Base-by-base conservation (phyloP, 2,888 invertebrate genomes). In the Chymomyza fuscimana region DNA sequence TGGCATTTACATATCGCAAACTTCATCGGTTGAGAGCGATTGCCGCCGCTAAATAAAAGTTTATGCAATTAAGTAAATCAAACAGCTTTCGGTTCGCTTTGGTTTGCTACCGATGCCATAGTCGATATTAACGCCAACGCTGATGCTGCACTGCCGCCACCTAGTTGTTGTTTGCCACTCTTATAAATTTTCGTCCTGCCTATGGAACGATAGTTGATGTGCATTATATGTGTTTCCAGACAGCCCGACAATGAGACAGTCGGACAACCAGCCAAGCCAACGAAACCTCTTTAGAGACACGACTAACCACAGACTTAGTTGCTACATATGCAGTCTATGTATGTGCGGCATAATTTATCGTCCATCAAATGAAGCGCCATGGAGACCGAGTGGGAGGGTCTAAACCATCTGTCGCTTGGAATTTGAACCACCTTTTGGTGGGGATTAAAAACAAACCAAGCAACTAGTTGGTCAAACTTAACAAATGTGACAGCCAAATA, bases 1-100 rank as follows among this genome's bases (percentile, higher is more conserved):
- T 58, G 58, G 25, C 58, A 84, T 84, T 84, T 84, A 88, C 84
- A 84, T 84, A 84, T 84, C 88, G 82, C 75, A 77, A 81, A 85
- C 88, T 74, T 82, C 82, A 84, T 87, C 87, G 87, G 69, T 72
- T 71, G 67, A 73, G 72, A 81, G 59, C 58, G 59, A 46, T 29
- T 32, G 36, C 65, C 19, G 58, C 52, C 46, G 77, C 9, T 32
- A 88, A 88, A 85, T 88, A 88, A 88, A 88, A 88, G 87, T 85
- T 85, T 85, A 85, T 88, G 88, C 85, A 85, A 85, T 85, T 85
- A 85, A 85, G 87, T 86, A 85, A 85, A 85, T 85, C 87, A 77
- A 85, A 75, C 19, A 7, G 56, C 40, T 54, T 52, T 19, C 54
- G 50, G 22, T 61, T 36, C 15, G 19, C 25, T 52, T 54, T 51